phyloP scores from a whole-genome alignment of 2,888 invertebrate species.

The Eilema depressum region DNA sequence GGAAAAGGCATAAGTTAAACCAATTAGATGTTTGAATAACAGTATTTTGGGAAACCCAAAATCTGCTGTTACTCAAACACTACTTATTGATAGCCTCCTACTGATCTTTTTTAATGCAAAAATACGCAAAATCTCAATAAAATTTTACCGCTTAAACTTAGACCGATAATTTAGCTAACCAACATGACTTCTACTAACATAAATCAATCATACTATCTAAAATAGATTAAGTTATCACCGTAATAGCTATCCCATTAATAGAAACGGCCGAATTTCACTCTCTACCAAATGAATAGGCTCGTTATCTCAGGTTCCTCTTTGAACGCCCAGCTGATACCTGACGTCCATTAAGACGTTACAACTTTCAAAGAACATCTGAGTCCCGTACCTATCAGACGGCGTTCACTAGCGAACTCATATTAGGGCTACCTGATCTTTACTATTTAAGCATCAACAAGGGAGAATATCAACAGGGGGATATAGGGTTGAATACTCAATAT shows the following conservation, averaged over 20 bases:
- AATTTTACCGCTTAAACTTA: not conserved
- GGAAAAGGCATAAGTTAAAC: too few relatives aligned
- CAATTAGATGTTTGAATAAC: too few relatives aligned
- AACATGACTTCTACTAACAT: not conserved
- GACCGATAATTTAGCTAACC: not conserved
- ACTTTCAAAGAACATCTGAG: constrained; percentile 64
- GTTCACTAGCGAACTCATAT: constrained; percentile 34
- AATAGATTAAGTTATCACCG: constrained; percentile 8
- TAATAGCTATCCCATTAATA: constrained; percentile 20
- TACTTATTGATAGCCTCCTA: too few relatives aligned
- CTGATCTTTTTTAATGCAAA: too few relatives aligned
- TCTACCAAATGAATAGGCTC: constrained; percentile 49
- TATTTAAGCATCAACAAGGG: constrained; percentile 30
- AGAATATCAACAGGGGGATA: constrained; percentile 57
- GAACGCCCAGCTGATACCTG: constrained; percentile 54
- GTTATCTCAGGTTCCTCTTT: constrained; percentile 55
- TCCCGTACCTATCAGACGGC: constrained; percentile 33
- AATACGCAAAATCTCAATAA: not conserved
- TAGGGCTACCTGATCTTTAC: constrained; percentile 54
- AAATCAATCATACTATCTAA: constrained; percentile 13
- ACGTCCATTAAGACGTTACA: constrained; percentile 58
- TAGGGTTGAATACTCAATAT: constrained; percentile 71
- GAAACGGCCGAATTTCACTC: constrained; percentile 20
- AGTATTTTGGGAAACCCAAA: too few relatives aligned
- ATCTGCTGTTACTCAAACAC: too few relatives aligned